Base-by-base conservation (phyloP, 2,113 vertebrate species). In the rat (Rattus norvegicus) region DNA sequence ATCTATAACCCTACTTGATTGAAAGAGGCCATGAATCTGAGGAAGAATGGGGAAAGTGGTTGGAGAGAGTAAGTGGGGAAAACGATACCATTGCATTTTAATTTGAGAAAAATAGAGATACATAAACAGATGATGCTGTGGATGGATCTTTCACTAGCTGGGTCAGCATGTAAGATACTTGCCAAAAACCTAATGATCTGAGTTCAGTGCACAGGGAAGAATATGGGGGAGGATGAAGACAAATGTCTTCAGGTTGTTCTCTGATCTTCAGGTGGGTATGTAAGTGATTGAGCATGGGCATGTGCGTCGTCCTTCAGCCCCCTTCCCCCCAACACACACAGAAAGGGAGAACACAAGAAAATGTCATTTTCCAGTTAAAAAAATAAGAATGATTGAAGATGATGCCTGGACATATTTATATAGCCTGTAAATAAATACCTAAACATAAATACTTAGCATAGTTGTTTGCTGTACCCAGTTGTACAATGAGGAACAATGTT, bases 401-500 rank as follows among this genome's bases (percentile, higher is more conserved):
- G 28, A 33, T 52, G 8, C 13, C 17, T 4, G 16, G 52, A 80
- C 9, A 56, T 36, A 17, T 54, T n/a, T 30, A 12, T 56, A 22
- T 56, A 30, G 8, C 8, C 33, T n/a, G 33, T 52, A 80, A 43
- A 17, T 61, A 61, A 93, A 81, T 63, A 22, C 16, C 70, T 24
- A 88, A 19, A 12, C 28, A 70, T 36, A 36, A 70, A 22, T 39
- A 36, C 4, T 30, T 52, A 73, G 22, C 7, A 65, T 52, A 52
- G 10, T 52, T 81, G 17, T 72, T 7, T 30, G 26, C 26, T 94
- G 28, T 47, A 90, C 26, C 24, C 49, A 56, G 26, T 56, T 76
- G 13, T 12, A 63, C 7, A 76, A 43, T 17, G 8, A 0, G 0
- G 4, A 39, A 19, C 11, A 7, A 4, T 14, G 4, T 52, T 76